Base-by-base conservation (phyloP, 2,888 invertebrate genomes). In the Drosophila phalerata region DNA sequence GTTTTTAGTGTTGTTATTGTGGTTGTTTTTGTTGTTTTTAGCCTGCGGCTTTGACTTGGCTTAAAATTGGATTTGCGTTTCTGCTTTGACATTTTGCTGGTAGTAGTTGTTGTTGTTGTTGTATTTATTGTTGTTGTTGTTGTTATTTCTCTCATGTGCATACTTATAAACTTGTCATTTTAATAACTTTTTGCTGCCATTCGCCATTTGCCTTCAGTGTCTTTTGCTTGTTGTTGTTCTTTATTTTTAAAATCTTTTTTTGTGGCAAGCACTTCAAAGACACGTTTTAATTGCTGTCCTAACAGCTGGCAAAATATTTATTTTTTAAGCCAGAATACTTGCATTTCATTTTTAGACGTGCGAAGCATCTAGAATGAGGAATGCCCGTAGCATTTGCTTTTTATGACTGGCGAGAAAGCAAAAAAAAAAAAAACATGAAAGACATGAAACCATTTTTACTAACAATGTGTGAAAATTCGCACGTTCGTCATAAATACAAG, bases 31-130 rank as follows among this genome's bases (percentile, higher is more conserved):
- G 68, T 71, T 72, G 68, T 69, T 62, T 72, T 81, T 69, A 40
- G 76, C 84, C 82, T 77, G 79, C 67, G 89, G 85, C 85, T 88
- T 76, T 79, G 87, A 71, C 64, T 57, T 67, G 73, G 85, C 87
- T 86, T 89, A 73, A 86, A 86, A 86, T 86, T 87, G 83, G 88
- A 86, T 86, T 89, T 89, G 85, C 75, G 67, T 87, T 82, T 79
- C 60, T 65, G 74, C 71, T 69, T 81, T 86, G 76, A 74, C 80
- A 67, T 72, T 43, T 60, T 45, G 56, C 65, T 52, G 56, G 11
- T 61, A 64, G 45, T 48, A 57, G 6, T 10, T 58, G 47, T 22
- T 4, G 3, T 22, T 22, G 4, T 22, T 22, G 3, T 22, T 22
- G 22, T 22, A 4, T 3, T 22, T 22, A 4, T 25, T 61, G 28